These are phyloP conservation scores for Grammomys dolichurus DNA, from an alignment of 2,113 vertebrate genomes.

Conservation along the genomic window DNA sequence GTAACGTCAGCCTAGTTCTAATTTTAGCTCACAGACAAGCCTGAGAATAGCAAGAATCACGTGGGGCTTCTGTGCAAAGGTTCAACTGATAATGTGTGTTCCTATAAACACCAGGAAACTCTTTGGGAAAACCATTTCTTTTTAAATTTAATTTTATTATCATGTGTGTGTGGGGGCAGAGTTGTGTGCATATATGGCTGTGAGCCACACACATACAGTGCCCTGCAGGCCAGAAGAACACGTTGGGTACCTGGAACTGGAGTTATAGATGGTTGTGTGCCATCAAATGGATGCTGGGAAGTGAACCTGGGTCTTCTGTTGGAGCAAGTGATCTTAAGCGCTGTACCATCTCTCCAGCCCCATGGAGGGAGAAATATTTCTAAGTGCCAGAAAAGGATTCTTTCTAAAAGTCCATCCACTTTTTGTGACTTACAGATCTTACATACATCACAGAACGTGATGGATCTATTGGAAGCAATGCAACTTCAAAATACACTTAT, in stretches of 20 bases:
- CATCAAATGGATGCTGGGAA: background rate
- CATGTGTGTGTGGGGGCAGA: no score
- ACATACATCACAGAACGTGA: constrained; percentile 1
- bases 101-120: background rate
- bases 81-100: constrained; percentile 3
- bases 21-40: constrained; percentile 87
- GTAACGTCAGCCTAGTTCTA: constrained; percentile 86
- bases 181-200: background rate
- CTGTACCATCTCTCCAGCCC: background rate
- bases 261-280: background rate
- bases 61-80: constrained; percentile 78
- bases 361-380: background rate
- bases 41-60: constrained; percentile 89
- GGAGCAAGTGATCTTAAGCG: no score
- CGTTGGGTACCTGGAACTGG: background rate
- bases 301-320: no score
- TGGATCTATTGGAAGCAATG: background rate
- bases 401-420: background rate
- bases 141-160: background rate
- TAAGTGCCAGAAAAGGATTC: background rate
- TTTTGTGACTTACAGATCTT: background rate
- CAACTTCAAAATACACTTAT: background rate
- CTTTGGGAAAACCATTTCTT: background rate
- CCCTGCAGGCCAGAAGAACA: background rate
- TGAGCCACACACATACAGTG: no score